These are phyloP conservation scores for Campoplex capitator DNA, from an alignment of 2,888 invertebrate species.

Conservation along the genomic window DNA sequence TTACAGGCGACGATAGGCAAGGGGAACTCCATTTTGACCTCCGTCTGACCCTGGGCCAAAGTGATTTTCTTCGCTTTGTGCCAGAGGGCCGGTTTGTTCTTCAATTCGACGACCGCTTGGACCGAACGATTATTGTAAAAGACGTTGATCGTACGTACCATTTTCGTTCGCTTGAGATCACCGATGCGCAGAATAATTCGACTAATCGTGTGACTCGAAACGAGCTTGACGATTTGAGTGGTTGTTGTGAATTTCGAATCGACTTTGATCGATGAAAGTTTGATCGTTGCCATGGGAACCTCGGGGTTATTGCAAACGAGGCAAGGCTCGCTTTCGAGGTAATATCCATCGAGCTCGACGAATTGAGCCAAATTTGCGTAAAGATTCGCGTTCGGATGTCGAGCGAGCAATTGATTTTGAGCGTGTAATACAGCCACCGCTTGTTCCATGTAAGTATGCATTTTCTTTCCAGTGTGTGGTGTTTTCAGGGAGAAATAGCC, in stretches of 20 bases:
- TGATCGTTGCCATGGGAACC: conserved; percentile 95
- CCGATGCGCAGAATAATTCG: conserved; percentile 96
- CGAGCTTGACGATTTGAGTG: conserved; percentile 98
- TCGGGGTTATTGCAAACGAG: conserved; percentile 99
- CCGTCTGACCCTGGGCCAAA: conserved; percentile 95
- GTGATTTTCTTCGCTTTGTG: conserved; percentile 97
- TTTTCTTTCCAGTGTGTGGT: conserved; percentile 89
- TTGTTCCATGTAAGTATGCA: conserved; percentile 92
- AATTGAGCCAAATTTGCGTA: conserved; percentile 97
- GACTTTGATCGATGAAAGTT: conserved; percentile 96
- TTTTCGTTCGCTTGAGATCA: conserved; percentile 98
- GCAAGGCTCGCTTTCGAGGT: conserved; percentile 98
- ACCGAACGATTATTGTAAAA: conserved; percentile 98
- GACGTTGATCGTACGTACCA: conserved; percentile 98
- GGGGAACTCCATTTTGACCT: conserved; percentile 98
- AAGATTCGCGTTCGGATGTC: conserved; percentile 97
- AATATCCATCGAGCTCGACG: conserved; percentile 98
- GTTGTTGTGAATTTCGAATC: conserved; percentile 99
- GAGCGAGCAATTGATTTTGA: conserved; percentile 95
- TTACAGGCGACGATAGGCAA: conserved; percentile 99
- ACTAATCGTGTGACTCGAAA: conserved; percentile 97
- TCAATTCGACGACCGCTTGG: conserved; percentile 98
- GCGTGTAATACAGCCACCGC: conserved; percentile 93
- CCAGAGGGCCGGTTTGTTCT: conserved; percentile 98
- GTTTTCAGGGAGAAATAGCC: conserved; percentile 97